Conservation (phyloP, 2,113 vertebrate species). For the Ginglymostoma cirratum region DNA sequence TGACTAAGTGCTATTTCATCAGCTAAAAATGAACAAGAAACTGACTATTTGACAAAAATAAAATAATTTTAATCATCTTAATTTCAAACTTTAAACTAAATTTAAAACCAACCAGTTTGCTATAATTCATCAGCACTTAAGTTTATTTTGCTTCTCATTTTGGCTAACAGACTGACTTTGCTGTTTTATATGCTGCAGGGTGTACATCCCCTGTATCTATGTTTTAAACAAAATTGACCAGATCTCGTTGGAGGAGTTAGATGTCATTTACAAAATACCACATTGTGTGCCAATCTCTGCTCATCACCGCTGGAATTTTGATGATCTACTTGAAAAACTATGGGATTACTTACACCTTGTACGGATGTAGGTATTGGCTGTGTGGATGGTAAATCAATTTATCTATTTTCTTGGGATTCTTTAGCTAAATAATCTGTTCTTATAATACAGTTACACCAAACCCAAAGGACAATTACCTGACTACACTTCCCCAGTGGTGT, state of each 20-base stretch:
- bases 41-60: background rate
- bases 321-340: slow-evolving; percentile 87
- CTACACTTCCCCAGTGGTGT: slow-evolving; percentile 87
- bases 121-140: background rate
- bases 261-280: slow-evolving; percentile 96
- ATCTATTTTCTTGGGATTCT: background rate
- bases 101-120: background rate
- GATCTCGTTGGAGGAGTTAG: slow-evolving; percentile 95
- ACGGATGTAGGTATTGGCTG: slow-evolving; percentile 74
- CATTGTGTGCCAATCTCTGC: slow-evolving; percentile 98
- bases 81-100: background rate
- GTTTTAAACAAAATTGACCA: slow-evolving; percentile 98
- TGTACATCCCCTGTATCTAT: slow-evolving; percentile 96
- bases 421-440: background rate
- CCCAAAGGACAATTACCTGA: slow-evolving; percentile 98
- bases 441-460: slow-evolving; percentile 83
- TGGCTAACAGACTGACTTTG: background rate
- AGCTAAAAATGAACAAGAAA: background rate
- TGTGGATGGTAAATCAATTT: background rate
- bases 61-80: too few species aligned
- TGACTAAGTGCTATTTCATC: background rate
- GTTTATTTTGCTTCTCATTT: background rate
- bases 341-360: slow-evolving; percentile 94
- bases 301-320: slow-evolving; percentile 98
- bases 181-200: slow-evolving; percentile 56